Base-by-base conservation (phyloP, 1,140 invertebrate species). In the Lucilia sericata region DNA sequence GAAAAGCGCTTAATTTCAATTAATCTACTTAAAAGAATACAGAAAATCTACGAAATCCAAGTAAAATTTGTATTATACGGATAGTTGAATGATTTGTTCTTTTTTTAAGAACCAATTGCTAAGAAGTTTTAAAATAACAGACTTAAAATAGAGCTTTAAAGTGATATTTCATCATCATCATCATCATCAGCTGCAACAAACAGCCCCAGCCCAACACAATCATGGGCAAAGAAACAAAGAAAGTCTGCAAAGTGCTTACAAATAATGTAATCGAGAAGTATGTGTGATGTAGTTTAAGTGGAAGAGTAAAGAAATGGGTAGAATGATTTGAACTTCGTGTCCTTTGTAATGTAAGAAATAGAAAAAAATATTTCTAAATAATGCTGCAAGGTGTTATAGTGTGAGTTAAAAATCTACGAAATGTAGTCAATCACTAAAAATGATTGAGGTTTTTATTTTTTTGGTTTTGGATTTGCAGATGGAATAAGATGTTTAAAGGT, bases 161-260 rank as follows among this genome's bases (percentile, higher is more conserved):
- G 76, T 49, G 42, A 80, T 80, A 80, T 80, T 80, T 80, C 76
- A 80, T 80, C 76, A 80, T 80, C 76, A n/a, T 78, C n/a, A n/a
- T n/a, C 75, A 78, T 42, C 36, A 17, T 17, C 14, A 78, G 12
- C 51, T n/a, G 51, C 13, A 60, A 60, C 17, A 17, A 60, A 60
- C 17, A 17, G 51, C 51, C 13, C 1, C 17, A 70, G 19, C 19
- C 19, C 1, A 70, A 21, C 65, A 10, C 19, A 25, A 25, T 25
- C 8, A 70, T 25, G 21, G 19, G 7, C n/a, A 9, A 21, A 21
- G 17, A 70, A n/a, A 17, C 25, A 65, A 65, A 65, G 8, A 17
- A n/a, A 19, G n/a, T 70, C n/a, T 21, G 65, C 25, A 70, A 70
- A 70, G 19, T 70, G 65, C 65, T 21, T 70, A 70, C 7, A 70